Conservation (phyloP, 2,113 vertebrate species). For the Saguinus midas region DNA sequence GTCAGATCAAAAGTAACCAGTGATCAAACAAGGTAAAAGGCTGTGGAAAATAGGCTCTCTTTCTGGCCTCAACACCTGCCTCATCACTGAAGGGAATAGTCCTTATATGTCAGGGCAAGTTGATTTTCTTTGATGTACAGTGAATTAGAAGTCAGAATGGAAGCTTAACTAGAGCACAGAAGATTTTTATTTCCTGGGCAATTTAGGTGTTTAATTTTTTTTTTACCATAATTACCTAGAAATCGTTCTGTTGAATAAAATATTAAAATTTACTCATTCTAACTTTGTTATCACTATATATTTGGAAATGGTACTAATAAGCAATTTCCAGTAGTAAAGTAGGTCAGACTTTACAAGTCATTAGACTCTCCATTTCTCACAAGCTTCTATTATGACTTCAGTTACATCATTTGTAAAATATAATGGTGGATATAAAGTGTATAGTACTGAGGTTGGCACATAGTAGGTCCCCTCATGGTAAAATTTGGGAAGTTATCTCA, state of each 20-base stretch:
- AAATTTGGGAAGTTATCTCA: neutral
- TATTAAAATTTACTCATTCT: neutral
- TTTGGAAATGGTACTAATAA: neutral
- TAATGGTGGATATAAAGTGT: neutral
- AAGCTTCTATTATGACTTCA: neutral
- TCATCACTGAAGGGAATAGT: conserved; percentile 83
- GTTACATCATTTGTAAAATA: neutral
- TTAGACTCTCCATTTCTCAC: neutral
- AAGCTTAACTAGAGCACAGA: conserved; percentile 78
- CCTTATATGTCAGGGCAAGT: conserved; percentile 83
- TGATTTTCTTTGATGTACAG: conserved; percentile 86
- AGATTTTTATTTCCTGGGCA: conserved; percentile 79
- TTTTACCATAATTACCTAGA: conserved; percentile 53
- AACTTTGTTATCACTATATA: neutral
- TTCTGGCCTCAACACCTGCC: conserved; percentile 86
- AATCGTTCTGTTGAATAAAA: conserved; percentile 36
- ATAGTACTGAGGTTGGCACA: neutral
- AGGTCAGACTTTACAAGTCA: neutral
- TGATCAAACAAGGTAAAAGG: conserved; percentile 87
- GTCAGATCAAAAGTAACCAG: conserved; percentile 89
- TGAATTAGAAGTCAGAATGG: conserved; percentile 79
- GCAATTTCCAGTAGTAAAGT: neutral
- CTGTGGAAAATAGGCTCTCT: conserved; percentile 87
- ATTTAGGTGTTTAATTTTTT: conserved; percentile 67
- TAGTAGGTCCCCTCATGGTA: neutral